A percentile compares a stretch with the other conserved stretches of the same genome.
These are phyloP conservation scores for Lindbergichthys nudifrons DNA, from an alignment of 2,797 vertebrate species.

Conservation along the genomic window DNA sequence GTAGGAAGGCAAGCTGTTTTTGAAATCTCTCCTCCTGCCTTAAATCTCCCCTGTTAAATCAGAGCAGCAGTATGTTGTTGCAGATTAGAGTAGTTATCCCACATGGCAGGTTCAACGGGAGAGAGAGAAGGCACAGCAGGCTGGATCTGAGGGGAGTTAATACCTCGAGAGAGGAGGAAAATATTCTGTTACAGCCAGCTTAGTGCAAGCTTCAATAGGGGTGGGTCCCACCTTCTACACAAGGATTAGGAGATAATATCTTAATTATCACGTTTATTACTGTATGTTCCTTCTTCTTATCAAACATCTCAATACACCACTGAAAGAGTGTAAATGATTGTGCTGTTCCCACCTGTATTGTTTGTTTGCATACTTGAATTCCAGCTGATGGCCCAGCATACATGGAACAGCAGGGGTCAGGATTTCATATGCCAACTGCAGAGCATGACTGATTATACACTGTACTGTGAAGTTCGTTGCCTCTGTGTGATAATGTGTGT, in stretches of 20 bases:
- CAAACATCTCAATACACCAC: background rate
- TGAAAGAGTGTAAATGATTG: background rate
- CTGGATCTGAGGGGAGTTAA: slow-evolving; percentile 49
- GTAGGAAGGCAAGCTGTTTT: slow-evolving; percentile 59
- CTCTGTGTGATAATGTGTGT: slow-evolving; percentile 20
- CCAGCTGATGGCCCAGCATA: slow-evolving; percentile 30
- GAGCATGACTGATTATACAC: slow-evolving; percentile 13
- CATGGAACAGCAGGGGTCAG: slow-evolving; percentile 84
- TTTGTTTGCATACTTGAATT: slow-evolving; percentile 33
- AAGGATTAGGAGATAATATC: slow-evolving; percentile 27
- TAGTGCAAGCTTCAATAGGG: slow-evolving; percentile 22
- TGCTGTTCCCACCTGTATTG: slow-evolving; percentile 21
- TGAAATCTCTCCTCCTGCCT: slow-evolving; percentile 49
- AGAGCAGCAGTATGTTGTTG: slow-evolving; percentile 60
- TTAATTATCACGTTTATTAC: slow-evolving; percentile 33
- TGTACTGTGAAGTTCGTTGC: slow-evolving; percentile 16
- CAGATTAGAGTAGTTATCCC: slow-evolving; percentile 72
- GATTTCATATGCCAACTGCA: slow-evolving; percentile 72
- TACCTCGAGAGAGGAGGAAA: slow-evolving; percentile 46
- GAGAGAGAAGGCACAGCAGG: slow-evolving; percentile 45
- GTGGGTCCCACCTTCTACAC: slow-evolving; percentile 25
- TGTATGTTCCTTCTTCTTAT: background rate
- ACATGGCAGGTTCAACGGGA: slow-evolving; percentile 61
- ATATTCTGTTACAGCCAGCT: slow-evolving; percentile 39
- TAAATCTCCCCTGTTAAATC: slow-evolving; percentile 55